Base-by-base conservation (phyloP, 2,797 vertebrate species). In the Coccyzus lansbergi region DNA sequence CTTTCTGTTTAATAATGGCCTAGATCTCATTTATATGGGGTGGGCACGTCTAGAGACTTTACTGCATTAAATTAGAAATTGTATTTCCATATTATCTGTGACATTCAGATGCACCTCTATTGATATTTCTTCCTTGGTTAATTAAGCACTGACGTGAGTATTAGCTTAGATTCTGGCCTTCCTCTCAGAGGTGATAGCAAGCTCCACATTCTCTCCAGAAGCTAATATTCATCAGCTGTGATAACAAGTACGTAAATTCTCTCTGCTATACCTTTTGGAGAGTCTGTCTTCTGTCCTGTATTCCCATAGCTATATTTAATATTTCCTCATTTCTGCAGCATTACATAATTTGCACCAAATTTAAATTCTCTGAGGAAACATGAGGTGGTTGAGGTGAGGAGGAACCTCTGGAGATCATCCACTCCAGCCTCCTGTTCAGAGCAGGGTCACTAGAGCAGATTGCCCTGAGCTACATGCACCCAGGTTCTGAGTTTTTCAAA, bases 61-160 rank as follows among this genome's bases (percentile, higher is more conserved):
- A 56, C 76, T 83, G 87, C 76, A 95, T 96, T 96, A 96, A 95
- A 95, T 94, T 93, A 96, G 95, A 94, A 94, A 88, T 53, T 64
- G 86, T 92, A 95, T 96, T 97, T 97, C 91, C 91, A 83, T 94
- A 95, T 95, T 95, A 96, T 95, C 93, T 92, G 88, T 95, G 95
- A 96, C 96, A 96, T 97, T 97, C 94, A 94, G 79, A 87, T 94
- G 87, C 81, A 95, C 92, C 72, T 91, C 86, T 96, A 95, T 94
- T 93, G 96, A 95, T 97, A 96, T 95, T 96, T 96, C 88, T 87
- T 93, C 93, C 87, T 86, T 95, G 82, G 93, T 97, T 96, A 97
- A 97, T 97, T 97, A 97, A 95, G 93, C 87, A 92, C 46, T 91
- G 87, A 88, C 85, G 86, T 93, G 64, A 92, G 55, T 92, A 96